phyloP scores from a whole-genome alignment of 2,888 invertebrate species.

The Chaetoderma sp. region DNA sequence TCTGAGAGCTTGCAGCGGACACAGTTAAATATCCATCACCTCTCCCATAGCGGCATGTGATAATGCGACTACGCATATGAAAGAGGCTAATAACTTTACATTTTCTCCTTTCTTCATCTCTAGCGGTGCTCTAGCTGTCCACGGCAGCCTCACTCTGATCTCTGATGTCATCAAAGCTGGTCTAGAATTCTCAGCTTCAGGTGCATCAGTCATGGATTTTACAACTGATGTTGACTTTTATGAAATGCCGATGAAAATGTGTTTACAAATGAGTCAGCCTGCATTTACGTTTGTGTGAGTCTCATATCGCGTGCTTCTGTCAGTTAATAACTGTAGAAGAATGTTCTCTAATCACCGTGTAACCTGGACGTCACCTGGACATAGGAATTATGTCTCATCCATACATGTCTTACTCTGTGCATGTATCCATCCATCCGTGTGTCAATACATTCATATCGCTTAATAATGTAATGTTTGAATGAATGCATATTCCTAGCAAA shows the following conservation, averaged over 20 bases:
- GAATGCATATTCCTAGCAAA: too few species aligned
- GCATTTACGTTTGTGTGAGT: slow-evolving; percentile 75
- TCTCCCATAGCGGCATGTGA: too few species aligned
- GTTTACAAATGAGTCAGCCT: slow-evolving; percentile 82
- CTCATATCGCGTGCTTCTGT: not conserved
- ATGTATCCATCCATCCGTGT: too few species aligned
- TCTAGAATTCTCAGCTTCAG: slow-evolving; percentile 76
- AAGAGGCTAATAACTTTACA: not conserved
- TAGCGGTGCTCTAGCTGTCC: slow-evolving; percentile 79
- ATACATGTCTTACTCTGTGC: too few species aligned
- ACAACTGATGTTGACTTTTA: slow-evolving; percentile 84
- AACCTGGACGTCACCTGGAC: too few species aligned
- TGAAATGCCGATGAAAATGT: slow-evolving; percentile 78
- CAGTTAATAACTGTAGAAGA: not conserved
- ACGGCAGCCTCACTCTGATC: slow-evolving; percentile 76
- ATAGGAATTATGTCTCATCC: too few species aligned
- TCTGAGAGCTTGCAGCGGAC: too few species aligned
- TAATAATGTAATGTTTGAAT: too few species aligned
- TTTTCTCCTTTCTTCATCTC: slow-evolving; percentile 12
- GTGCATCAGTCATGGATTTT: slow-evolving; percentile 78
- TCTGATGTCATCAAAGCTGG: slow-evolving; percentile 77
- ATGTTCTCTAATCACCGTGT: too few species aligned
- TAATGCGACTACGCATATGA: too few species aligned
- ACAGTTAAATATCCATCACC: too few species aligned
- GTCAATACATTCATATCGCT: too few species aligned